Evolutionary conservation across 2,113 vertebrate genomes (phyloP).

Genomic region (Caracal caracal): DNA sequence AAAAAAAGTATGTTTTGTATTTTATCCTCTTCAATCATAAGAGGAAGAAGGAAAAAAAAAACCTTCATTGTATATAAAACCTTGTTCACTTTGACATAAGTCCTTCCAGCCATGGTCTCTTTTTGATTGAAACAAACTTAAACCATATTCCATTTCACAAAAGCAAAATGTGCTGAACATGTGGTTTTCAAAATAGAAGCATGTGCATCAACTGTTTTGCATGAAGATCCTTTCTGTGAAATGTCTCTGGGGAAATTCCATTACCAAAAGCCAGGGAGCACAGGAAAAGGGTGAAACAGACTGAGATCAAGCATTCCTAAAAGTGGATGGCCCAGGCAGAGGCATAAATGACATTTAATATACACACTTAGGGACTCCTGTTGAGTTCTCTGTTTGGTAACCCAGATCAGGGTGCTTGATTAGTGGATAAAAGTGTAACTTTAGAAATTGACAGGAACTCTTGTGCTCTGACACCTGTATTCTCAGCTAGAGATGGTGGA

Average conservation of each 20-base stretch:
- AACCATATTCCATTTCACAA: slow-evolving; percentile 89
- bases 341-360: slow-evolving; percentile 89
- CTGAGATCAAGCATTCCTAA: slow-evolving; percentile 83
- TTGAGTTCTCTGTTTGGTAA: slow-evolving; percentile 87
- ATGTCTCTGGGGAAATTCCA: slow-evolving; percentile 85
- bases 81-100: slow-evolving; percentile 88
- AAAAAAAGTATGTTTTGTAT: slow-evolving; percentile 61
- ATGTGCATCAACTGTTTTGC: slow-evolving; percentile 83
- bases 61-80: slow-evolving; percentile 84
- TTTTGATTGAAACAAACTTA: slow-evolving; percentile 86
- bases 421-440: slow-evolving; percentile 91
- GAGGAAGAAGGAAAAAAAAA: slow-evolving; percentile 57
- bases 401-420: slow-evolving; percentile 90
- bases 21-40: slow-evolving; percentile 70
- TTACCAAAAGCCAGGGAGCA: slow-evolving; percentile 84
- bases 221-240: slow-evolving; percentile 85
- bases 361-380: slow-evolving; percentile 83
- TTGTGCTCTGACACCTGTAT: slow-evolving; percentile 87
- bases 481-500: slow-evolving; percentile 84
- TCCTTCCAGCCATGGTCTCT: slow-evolving; percentile 82
- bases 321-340: slow-evolving; percentile 81
- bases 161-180: slow-evolving; percentile 89
- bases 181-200: slow-evolving; percentile 87
- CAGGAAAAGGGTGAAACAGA: slow-evolving; percentile 85
- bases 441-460: slow-evolving; percentile 92